Percentiles rank a stretch among this genome's conserved stretches.
Evolutionary conservation across 92 coral and sea anemone species (phyloP).

Genomic region (Zoanthus solanderi): DNA sequence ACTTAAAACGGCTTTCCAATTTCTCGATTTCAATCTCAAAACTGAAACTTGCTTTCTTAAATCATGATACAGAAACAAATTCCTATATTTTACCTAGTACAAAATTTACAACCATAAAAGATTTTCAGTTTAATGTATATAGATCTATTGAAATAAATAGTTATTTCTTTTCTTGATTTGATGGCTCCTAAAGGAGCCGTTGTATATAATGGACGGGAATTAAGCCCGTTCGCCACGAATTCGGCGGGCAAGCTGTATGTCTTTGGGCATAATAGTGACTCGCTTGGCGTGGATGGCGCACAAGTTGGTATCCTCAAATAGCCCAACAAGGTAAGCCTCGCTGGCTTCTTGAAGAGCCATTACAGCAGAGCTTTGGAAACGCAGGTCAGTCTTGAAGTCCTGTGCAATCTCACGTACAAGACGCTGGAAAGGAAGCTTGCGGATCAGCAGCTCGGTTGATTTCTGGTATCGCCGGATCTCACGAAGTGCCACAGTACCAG

Average conservation of each 20-base stretch:
- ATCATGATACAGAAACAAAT: too few relatives aligned
- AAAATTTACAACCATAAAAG: too few relatives aligned
- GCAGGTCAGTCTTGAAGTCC: slow-evolving; percentile 59
- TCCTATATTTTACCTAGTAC: too few relatives aligned
- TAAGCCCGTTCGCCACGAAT: slow-evolving; percentile 1
- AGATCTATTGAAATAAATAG: neutral
- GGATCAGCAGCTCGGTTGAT: neutral
- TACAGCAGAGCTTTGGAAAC: slow-evolving; percentile 86
- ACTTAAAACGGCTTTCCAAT: too few relatives aligned
- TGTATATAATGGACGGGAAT: neutral
- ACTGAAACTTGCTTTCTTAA: too few relatives aligned
- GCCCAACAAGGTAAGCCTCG: slow-evolving; percentile 85
- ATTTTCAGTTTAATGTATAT: too few relatives aligned
- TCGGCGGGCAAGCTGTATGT: slow-evolving; percentile 82
- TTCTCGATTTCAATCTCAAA: too few relatives aligned
- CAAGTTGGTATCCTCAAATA: slow-evolving; percentile 87
- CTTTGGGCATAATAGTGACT: slow-evolving; percentile 86
- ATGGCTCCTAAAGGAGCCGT: slow-evolving; percentile 95
- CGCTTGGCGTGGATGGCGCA: slow-evolving; percentile 92
- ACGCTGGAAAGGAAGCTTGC: neutral
- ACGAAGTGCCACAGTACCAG: slow-evolving; percentile 88
- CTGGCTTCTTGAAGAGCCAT: slow-evolving; percentile 88
- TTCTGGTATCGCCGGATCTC: slow-evolving; percentile 8
- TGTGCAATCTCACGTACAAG: slow-evolving; percentile 54
- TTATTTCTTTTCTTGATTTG: slow-evolving; percentile 50